phyloP scores from a whole-genome alignment of 2,797 vertebrate species.

The Etheostoma perlongum region DNA sequence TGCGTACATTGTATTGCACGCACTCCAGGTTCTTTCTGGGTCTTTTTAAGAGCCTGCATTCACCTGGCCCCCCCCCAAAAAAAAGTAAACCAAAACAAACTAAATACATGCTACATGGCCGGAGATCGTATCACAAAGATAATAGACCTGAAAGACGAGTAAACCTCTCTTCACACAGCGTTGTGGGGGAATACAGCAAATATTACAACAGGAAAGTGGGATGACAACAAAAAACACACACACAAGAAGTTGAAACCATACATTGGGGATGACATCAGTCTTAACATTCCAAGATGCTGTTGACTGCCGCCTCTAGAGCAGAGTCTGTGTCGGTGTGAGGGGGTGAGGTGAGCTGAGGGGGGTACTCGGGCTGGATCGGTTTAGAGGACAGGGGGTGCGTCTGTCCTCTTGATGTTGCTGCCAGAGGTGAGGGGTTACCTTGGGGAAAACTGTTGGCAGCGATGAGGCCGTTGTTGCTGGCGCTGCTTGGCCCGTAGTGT shows the following conservation, averaged over 20 bases:
- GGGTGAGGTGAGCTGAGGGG: slow-evolving; percentile 86
- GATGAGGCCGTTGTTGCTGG: slow-evolving; percentile 55
- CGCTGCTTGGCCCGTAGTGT: slow-evolving; percentile 67
- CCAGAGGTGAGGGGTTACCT: slow-evolving; percentile 68
- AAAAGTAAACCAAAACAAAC: slow-evolving; percentile 21
- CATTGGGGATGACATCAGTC: slow-evolving; percentile 59
- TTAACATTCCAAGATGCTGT: slow-evolving; percentile 99
- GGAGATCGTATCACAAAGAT: slow-evolving; percentile 48
- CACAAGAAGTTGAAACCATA: slow-evolving; percentile 15
- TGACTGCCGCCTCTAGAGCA: slow-evolving; percentile 98
- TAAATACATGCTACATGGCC: slow-evolving; percentile 65
- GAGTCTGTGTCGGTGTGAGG: slow-evolving; percentile 93
- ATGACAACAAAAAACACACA: slow-evolving; percentile 24
- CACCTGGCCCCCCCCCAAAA: neutral
- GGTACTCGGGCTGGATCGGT: slow-evolving; percentile 58
- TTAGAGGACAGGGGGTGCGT: slow-evolving; percentile 53
- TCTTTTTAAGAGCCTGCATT: slow-evolving; percentile 62
- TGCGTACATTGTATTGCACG: slow-evolving; percentile 70
- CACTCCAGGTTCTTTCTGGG: slow-evolving; percentile 68
- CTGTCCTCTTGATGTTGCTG: slow-evolving; percentile 59
- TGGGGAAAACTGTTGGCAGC: slow-evolving; percentile 56
- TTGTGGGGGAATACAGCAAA: slow-evolving; percentile 39
- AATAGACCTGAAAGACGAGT: slow-evolving; percentile 50
- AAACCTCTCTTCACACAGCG: slow-evolving; percentile 68
- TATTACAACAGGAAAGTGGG: slow-evolving; percentile 41